Base-by-base conservation (phyloP, 2,888 invertebrate genomes). In the Frankliniella intonsa region DNA sequence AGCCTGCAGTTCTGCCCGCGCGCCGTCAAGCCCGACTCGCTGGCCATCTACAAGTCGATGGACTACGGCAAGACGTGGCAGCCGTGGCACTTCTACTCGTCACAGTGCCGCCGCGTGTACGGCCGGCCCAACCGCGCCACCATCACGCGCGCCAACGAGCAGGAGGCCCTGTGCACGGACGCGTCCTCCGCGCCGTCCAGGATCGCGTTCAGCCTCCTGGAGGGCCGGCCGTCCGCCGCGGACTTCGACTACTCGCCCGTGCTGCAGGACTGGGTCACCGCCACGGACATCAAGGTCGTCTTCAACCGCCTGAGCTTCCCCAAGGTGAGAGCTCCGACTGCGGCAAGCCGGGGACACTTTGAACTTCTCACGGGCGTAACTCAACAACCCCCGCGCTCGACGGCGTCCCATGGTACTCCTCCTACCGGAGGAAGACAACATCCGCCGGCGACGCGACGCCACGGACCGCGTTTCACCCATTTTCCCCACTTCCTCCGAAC, bases 231-330 rank as follows among this genome's bases (percentile, higher is more conserved):
- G 0, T 97, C 97, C 83, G 97, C 97, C 0, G 91, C 94, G 19
- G 97, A 97, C 88, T 97, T 99, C 86, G 99, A 99, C 88, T 94
- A 94, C 85, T 97, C 97, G 17, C 96, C 98, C 0, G 97, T 98
- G 3, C 91, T 99, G 38, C 95, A 97, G 89, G 99, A 99, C 88
- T 99, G 99, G 99, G 97, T 98, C 19, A 99, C 99, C 0, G 99
- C 98, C 19, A 99, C 99, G 2, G 99, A 99, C 87, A 95, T 99
- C 83, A 92, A 94, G 85, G 95, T 99, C 0, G 94, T 97, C 7
- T 97, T 98, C 88, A 95, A 97, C 87, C 93, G 97, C 2, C 90
- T 97, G 80, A 94, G 95, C 87, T 93, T 95, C 85, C 83, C 86
- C 22, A 76, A 76, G 69, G 69, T 76, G 69, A 76, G 9, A 11